phyloP scores from a whole-genome alignment of 2,888 invertebrate genomes.

The Siphonodentalium dalli region DNA sequence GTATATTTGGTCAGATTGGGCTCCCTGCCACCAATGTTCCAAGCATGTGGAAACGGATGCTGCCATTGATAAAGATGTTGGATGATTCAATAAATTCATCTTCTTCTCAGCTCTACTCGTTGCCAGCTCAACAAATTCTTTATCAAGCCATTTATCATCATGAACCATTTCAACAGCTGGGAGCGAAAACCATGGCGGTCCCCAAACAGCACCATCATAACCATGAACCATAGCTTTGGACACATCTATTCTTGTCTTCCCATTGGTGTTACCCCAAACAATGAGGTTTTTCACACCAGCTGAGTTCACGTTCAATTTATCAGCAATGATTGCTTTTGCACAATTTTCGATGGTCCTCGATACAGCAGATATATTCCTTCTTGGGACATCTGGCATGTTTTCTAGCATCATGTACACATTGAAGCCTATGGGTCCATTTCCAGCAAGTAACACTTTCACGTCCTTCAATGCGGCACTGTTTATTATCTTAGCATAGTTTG shows the following conservation, averaged over 20 bases:
- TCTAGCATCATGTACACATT: constrained; percentile 52
- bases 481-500: constrained; percentile 48
- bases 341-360: constrained; percentile 55
- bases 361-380: constrained; percentile 55
- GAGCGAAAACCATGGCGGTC: constrained; percentile 58
- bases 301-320: constrained; percentile 53
- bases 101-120: constrained; percentile 29
- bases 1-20: constrained; percentile 54
- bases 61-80: constrained; percentile 39
- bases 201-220: constrained; percentile 61
- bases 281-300: constrained; percentile 57
- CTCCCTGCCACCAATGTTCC: constrained; percentile 57
- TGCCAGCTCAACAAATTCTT: constrained; percentile 49
- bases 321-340: constrained; percentile 56
- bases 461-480: constrained; percentile 45
- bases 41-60: constrained; percentile 47
- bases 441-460: constrained; percentile 55
- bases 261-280: constrained; percentile 60
- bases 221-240: constrained; percentile 49
- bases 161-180: constrained; percentile 55
- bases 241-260: constrained; percentile 42
- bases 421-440: constrained; percentile 59
- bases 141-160: constrained; percentile 58
- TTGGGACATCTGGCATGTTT: constrained; percentile 50
- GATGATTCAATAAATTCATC: constrained; percentile 37